phyloP scores from a whole-genome alignment of 2,888 invertebrate genomes.

The Plagodis dolabraria region DNA sequence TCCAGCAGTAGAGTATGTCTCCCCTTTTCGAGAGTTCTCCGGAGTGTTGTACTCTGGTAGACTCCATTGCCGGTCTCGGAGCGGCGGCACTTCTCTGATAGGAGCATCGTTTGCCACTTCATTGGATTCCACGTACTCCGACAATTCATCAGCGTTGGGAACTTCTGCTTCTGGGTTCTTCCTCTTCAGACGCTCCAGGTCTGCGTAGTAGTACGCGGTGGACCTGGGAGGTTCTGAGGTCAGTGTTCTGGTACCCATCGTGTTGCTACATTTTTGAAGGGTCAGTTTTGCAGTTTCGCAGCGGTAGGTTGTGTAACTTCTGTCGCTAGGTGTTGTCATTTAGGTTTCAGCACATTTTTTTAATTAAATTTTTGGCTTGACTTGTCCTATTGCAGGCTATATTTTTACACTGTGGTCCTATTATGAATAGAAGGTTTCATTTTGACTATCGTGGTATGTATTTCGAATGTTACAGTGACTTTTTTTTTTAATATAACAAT shows the following conservation, averaged over 20 bases:
- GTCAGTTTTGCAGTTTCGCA: slow-evolving; percentile 4
- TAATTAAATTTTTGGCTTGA: no score
- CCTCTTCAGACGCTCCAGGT: slow-evolving; percentile 82
- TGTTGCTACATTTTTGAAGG: slow-evolving; percentile 34
- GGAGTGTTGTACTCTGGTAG: slow-evolving; percentile 67
- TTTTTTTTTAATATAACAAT: no score
- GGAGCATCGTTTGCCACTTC: slow-evolving; percentile 70
- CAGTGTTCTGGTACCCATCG: slow-evolving; percentile 66
- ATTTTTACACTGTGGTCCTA: no score
- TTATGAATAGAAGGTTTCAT: background rate
- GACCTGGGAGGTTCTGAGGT: slow-evolving; percentile 85
- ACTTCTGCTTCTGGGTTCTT: slow-evolving; percentile 49
- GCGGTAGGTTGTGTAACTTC: slow-evolving; percentile 8
- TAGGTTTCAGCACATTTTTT: background rate
- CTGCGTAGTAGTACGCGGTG: slow-evolving; percentile 85
- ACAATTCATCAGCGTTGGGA: slow-evolving; percentile 76
- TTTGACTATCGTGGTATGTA: slow-evolving; percentile 17
- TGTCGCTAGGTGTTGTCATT: slow-evolving; percentile 17
- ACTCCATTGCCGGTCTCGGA: slow-evolving; percentile 65
- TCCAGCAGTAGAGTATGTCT: slow-evolving; percentile 79
- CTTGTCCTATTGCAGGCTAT: no score
- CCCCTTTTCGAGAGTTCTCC: slow-evolving; percentile 62
- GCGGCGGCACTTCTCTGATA: slow-evolving; percentile 64
- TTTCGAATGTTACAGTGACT: slow-evolving; percentile 8
- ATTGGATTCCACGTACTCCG: slow-evolving; percentile 69